Evolutionary conservation across 2,888 invertebrate species (phyloP).

Genomic region (Callyntrura guangdongensis): DNA sequence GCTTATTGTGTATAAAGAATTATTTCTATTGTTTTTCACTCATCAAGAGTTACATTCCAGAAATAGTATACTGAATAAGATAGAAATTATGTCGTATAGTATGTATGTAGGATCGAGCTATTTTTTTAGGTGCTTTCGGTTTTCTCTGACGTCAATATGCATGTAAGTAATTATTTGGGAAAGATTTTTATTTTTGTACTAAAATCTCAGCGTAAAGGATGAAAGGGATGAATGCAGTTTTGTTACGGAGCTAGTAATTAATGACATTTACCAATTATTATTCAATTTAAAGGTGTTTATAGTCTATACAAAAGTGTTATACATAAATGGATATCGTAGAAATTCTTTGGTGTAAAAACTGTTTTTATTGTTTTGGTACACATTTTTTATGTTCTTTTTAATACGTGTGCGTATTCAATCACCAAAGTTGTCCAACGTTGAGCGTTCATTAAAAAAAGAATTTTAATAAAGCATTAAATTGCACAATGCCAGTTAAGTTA

Average conservation of each 20-base stretch:
- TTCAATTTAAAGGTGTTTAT: neutral
- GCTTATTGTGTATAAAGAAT: neutral
- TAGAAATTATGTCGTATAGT: too few species aligned
- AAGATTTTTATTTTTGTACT: neutral
- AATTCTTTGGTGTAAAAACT: constrained; percentile 22
- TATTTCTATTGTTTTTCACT: constrained; percentile 36
- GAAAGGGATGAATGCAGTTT: neutral
- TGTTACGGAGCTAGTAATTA: neutral
- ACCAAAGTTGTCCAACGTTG: constrained; percentile 20
- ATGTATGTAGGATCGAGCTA: constrained; percentile 7
- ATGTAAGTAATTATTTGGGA: neutral
- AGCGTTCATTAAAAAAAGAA: constrained; percentile 21
- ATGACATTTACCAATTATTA: neutral
- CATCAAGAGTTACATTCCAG: neutral
- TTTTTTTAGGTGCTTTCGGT: constrained; percentile 55
- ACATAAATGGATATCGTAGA: neutral
- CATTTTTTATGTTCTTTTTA: neutral
- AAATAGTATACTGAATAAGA: neutral
- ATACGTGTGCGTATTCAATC: neutral
- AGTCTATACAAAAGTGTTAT: neutral
- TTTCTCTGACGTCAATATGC: constrained; percentile 8
- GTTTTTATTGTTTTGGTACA: constrained; percentile 12
- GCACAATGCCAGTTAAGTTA: constrained; percentile 47
- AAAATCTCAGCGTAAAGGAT: constrained; percentile 11
- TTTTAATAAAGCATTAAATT: constrained; percentile 60